A percentile compares a stretch with the other conserved stretches of the same genome.
These are phyloP conservation scores for Colistium nudipinnis DNA, from an alignment of 2,113 vertebrate species.

Conservation along the genomic window DNA sequence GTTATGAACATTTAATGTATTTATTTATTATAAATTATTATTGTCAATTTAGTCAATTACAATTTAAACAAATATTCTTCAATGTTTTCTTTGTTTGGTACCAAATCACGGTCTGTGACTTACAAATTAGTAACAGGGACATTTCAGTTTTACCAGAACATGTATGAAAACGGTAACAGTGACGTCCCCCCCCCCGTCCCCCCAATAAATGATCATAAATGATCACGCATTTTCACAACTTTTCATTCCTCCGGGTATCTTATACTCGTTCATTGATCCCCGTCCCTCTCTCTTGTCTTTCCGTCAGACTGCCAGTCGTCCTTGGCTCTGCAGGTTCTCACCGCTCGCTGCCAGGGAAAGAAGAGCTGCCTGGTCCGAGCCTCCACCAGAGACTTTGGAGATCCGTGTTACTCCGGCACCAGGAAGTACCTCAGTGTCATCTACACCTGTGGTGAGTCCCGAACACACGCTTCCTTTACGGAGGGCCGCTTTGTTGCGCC, in stretches of 20 bases:
- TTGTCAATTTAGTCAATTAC: too few relatives aligned
- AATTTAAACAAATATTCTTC: too few relatives aligned
- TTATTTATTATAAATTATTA: neutral
- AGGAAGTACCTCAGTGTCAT: conserved; percentile 92
- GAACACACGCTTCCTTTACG: neutral
- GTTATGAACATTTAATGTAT: neutral
- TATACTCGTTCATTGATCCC: neutral
- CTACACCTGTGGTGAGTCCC: conserved; percentile 89
- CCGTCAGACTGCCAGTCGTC: conserved; percentile 86
- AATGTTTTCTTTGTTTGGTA: neutral
- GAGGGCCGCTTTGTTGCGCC: conserved; percentile 6
- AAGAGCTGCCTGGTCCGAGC: conserved; percentile 87
- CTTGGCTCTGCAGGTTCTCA: conserved; percentile 85
- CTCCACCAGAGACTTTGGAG: conserved; percentile 88
- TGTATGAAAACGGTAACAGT: neutral
- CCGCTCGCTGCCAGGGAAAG: conserved; percentile 86
- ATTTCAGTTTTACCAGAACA: neutral
- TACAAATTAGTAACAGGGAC: neutral
- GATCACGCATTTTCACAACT: too few relatives aligned
- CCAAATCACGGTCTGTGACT: neutral
- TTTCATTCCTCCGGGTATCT: too few relatives aligned
- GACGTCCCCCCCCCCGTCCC: too few relatives aligned
- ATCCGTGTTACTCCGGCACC: conserved; percentile 89
- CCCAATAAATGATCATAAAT: too few relatives aligned
- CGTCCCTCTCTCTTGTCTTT: neutral